phyloP scores from a whole-genome alignment of 1,140 invertebrate genomes.

The Coelopa frigida region DNA sequence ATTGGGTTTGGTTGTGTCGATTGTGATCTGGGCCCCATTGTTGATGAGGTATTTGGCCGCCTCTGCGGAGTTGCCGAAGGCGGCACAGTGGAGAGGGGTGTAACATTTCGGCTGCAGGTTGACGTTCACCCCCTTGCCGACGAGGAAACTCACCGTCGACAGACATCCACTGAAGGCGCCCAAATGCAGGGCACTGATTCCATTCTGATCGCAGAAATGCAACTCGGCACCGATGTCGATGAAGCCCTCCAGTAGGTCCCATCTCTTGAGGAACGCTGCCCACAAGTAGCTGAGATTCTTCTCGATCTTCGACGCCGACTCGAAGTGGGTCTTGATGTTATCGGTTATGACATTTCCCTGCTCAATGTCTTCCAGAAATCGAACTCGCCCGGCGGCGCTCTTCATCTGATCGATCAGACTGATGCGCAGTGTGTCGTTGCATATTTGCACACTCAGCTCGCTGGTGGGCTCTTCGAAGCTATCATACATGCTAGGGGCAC shows the following conservation, averaged over 20 bases:
- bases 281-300: slow-evolving; percentile 63
- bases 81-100: slow-evolving; percentile 71
- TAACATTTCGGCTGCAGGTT: slow-evolving; percentile 60
- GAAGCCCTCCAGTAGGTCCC: slow-evolving; percentile 55
- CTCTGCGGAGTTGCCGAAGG: slow-evolving; percentile 67
- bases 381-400: slow-evolving; percentile 54
- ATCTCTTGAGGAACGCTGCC: slow-evolving; percentile 60
- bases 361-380: slow-evolving; percentile 64
- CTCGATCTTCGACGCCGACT: slow-evolving; percentile 54
- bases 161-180: slow-evolving; percentile 69
- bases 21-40: slow-evolving; percentile 53
- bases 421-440: slow-evolving; percentile 62
- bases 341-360: slow-evolving; percentile 53
- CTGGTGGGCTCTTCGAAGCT: slow-evolving; percentile 63
- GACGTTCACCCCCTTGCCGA: slow-evolving; percentile 59
- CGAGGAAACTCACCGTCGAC: slow-evolving; percentile 60
- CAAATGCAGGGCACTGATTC: slow-evolving; percentile 63
- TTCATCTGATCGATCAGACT: slow-evolving; percentile 65
- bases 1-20: slow-evolving; percentile 52
- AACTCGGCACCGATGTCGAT: slow-evolving; percentile 60
- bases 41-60: slow-evolving; percentile 63
- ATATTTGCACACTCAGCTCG: slow-evolving; percentile 65
- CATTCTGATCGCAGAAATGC: slow-evolving; percentile 59
- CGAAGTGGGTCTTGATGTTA: slow-evolving; percentile 47
- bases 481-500: slow-evolving; percentile 63